Evolutionary conservation across 2,888 invertebrate genomes (phyloP), one percentile per base, ranked within the genome.

Genomic region (Drosophila mettleri): DNA sequence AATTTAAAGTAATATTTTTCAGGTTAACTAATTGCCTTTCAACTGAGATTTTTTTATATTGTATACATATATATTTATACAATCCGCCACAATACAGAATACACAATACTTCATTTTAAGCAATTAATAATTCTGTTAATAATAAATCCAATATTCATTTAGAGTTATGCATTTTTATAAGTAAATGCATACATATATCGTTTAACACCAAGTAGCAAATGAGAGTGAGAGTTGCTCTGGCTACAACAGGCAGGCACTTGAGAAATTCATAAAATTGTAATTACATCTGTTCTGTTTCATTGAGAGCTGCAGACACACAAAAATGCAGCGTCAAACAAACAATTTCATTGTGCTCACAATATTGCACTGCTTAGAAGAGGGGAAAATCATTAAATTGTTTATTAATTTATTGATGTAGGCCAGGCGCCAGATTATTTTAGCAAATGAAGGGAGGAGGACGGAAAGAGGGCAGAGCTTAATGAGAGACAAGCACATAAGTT

Each of bases 221-320:
- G 71, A 51, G 55, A 60, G 67, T 60, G 58, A 45, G 54, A 57
- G 54, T 60, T 36, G 55, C 36, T 41, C 54, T 36, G 53, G n/a
- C n/a, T n/a, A 20, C 54, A 66, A 24, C 49, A 8, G 7, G 16
- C 49, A 51, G 58, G 41, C 64, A 74, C 75, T 73, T 60, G 64
- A 68, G 69, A 73, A 65, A 67, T 73, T 49, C 62, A 67, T 72
- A 64, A 36, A 55, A 69, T 61, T 72, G 57, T 49, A 54, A 62
- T 60, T 65, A 51, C 75, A 74, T 74, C 75, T 74, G 74, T 43
- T 45, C 31, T 45, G 31, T 55, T 46, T 74, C 69, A 62, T 24
- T 54, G 22, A 24, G 29, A 20, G 10, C 6, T 10, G 1, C 12
- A 20, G 54, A 24, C 10, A 29, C 51, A n/a, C 14, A 27, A 31